phyloP scores from a whole-genome alignment of 2,113 vertebrate species.

The western clawed frog (Xenopus tropicalis) region DNA sequence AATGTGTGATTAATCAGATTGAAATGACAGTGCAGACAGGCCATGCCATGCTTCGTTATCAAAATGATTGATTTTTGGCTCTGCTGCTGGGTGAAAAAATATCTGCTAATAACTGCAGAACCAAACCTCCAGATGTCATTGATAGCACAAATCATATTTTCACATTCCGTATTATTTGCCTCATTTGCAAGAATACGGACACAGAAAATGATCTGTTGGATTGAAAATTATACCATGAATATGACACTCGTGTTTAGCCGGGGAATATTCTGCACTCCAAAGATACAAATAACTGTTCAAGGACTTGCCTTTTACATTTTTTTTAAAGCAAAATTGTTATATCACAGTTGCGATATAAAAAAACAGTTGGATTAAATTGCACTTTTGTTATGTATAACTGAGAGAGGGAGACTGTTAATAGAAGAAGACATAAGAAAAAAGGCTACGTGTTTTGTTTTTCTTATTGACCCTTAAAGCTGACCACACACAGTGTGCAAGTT shows the following conservation, averaged over 20 bases:
- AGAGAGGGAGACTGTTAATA: too few relatives aligned
- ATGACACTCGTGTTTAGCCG: slow-evolving; percentile 59
- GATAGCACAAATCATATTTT: slow-evolving; percentile 66
- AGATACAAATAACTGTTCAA: slow-evolving; percentile 65
- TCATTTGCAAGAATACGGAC: slow-evolving; percentile 61
- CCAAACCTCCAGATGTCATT: slow-evolving; percentile 66
- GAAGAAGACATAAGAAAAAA: too few relatives aligned
- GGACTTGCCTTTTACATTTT: slow-evolving; percentile 19
- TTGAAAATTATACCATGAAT: slow-evolving; percentile 58
- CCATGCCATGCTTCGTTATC: slow-evolving; percentile 73
- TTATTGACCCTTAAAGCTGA: too few relatives aligned
- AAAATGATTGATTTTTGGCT: slow-evolving; percentile 73
- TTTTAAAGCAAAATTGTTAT: neutral
- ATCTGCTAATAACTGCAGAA: slow-evolving; percentile 71
- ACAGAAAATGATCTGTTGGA: slow-evolving; percentile 54
- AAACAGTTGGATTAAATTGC: too few relatives aligned
- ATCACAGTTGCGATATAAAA: neutral
- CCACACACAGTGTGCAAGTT: too few relatives aligned
- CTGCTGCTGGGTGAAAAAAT: slow-evolving; percentile 65
- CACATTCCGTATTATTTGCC: slow-evolving; percentile 56
- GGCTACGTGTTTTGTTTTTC: too few relatives aligned
- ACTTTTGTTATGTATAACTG: too few relatives aligned
- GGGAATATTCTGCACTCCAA: slow-evolving; percentile 53
- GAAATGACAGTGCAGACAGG: slow-evolving; percentile 72
- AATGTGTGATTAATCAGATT: slow-evolving; percentile 73